Percentiles rank a stretch among this genome's conserved stretches.
These are phyloP conservation scores for Trigoniulus corallinus DNA, from an alignment of 1,140 invertebrate genomes.

Conservation along the genomic window DNA sequence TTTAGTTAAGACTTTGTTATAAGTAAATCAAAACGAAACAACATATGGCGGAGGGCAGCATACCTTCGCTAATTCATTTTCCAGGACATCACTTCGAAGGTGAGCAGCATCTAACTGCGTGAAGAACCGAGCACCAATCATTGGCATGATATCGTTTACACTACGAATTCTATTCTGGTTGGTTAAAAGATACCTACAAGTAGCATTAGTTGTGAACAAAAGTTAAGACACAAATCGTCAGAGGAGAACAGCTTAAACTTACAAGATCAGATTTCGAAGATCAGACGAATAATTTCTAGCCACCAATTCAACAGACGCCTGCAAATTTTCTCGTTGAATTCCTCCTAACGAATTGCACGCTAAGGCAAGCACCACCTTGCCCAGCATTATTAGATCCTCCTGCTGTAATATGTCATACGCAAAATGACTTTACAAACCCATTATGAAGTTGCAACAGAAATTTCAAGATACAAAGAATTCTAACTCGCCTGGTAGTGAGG, in stretches of 20 bases:
- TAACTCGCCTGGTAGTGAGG: constrained; percentile 45
- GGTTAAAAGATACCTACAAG: constrained; percentile 54
- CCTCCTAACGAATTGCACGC: constrained; percentile 78
- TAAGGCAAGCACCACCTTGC: constrained; percentile 75
- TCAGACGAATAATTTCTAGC: constrained; percentile 77
- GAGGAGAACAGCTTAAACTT: constrained; percentile 26
- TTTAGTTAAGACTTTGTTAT: no score
- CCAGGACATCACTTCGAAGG: constrained; percentile 65
- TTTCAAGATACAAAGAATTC: constrained; percentile 1
- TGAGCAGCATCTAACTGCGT: constrained; percentile 83
- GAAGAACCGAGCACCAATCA: constrained; percentile 95
- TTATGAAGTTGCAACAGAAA: no score
- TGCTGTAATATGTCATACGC: constrained; percentile 35
- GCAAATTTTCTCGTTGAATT: constrained; percentile 65
- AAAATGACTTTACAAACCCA: no score
- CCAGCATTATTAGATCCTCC: constrained; percentile 80
- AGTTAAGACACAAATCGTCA: background rate
- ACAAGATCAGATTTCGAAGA: constrained; percentile 86
- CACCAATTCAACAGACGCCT: constrained; percentile 74
- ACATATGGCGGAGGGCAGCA: no score
- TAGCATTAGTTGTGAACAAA: background rate
- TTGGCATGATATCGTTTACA: constrained; percentile 95
- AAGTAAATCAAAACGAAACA: no score
- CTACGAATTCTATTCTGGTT: constrained; percentile 45
- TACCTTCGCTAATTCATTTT: constrained; percentile 68